A percentile compares a stretch with the other conserved stretches of the same genome.
These are phyloP conservation scores for Trididemnum miniatum DNA, from an alignment of 23 tunicate genomes.

Conservation along the genomic window DNA sequence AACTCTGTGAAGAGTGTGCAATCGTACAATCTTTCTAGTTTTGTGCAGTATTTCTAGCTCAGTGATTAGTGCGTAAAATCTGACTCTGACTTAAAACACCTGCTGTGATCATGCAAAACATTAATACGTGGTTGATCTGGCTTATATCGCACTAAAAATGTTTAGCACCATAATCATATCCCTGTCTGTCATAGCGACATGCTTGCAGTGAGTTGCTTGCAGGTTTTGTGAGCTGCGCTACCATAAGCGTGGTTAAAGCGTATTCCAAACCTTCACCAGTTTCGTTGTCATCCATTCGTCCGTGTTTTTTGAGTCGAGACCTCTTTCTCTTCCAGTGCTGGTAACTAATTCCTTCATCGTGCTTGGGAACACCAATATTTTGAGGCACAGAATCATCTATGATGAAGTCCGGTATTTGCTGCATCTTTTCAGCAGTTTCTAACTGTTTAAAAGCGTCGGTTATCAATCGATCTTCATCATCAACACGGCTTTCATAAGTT, in stretches of 20 bases:
- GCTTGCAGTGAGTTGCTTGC: neutral
- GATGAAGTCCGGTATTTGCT: slow-evolving; percentile 32
- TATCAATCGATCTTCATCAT: slow-evolving; percentile 50
- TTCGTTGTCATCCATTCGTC: slow-evolving; percentile 58
- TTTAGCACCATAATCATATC: no score
- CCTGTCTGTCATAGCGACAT: no score
- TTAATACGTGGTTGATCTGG: no score
- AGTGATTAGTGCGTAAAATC: no score
- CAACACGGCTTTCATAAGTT: slow-evolving; percentile 48
- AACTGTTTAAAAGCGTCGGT: slow-evolving; percentile 49
- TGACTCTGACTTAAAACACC: no score
- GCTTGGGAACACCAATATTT: neutral
- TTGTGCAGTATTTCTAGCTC: no score
- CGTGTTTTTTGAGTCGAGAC: neutral
- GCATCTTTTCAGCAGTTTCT: slow-evolving; percentile 50
- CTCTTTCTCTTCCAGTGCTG: slow-evolving; percentile 11
- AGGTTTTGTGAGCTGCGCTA: neutral
- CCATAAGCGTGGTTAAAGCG: no score
- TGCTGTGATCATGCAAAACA: no score
- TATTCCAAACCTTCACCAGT: slow-evolving; percentile 88
- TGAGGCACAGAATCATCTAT: slow-evolving; percentile 14
- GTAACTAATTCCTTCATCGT: neutral
- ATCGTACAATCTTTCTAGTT: no score
- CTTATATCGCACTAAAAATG: no score
- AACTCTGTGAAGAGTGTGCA: no score